Conservation (phyloP, 2,113 vertebrate species). For the Cygnus atratus region DNA sequence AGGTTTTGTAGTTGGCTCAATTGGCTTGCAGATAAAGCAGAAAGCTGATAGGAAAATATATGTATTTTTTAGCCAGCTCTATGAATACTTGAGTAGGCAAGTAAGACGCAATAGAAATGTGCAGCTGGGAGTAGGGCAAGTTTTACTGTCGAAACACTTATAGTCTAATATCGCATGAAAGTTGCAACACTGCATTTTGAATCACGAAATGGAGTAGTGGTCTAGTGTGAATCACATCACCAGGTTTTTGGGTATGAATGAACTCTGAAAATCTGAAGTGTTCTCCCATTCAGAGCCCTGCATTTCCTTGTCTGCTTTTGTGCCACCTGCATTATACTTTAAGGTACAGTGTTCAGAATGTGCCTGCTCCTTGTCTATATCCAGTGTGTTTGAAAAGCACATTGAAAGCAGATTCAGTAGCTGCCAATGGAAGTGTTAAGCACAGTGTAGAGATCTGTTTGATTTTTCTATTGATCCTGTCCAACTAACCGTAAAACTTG, state of each 20-base stretch:
- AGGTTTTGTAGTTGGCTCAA: not conserved
- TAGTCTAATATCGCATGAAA: not conserved
- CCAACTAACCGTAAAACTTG: not conserved
- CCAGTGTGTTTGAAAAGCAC: not conserved
- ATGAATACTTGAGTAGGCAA: not conserved
- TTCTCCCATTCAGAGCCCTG: not conserved
- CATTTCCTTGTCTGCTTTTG: not conserved
- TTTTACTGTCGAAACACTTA: not conserved
- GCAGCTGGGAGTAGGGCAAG: not conserved
- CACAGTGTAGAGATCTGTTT: not conserved
- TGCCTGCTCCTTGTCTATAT: not conserved
- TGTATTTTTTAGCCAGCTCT: not conserved
- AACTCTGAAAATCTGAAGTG: not conserved
- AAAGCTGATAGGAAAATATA: not conserved
- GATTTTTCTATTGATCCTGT: not conserved
- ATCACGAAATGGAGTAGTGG: not conserved
- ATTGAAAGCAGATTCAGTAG: not conserved
- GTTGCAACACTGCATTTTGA: not conserved
- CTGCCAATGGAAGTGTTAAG: not conserved
- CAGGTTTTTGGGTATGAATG: not conserved
- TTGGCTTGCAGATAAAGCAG: not conserved
- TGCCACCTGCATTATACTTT: not conserved
- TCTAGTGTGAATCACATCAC: not conserved
- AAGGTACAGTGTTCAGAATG: not conserved
- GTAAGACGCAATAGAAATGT: not conserved